Evolutionary conservation across 2,113 vertebrate genomes (phyloP).

Genomic region (Porphyrio hochstetteri): DNA sequence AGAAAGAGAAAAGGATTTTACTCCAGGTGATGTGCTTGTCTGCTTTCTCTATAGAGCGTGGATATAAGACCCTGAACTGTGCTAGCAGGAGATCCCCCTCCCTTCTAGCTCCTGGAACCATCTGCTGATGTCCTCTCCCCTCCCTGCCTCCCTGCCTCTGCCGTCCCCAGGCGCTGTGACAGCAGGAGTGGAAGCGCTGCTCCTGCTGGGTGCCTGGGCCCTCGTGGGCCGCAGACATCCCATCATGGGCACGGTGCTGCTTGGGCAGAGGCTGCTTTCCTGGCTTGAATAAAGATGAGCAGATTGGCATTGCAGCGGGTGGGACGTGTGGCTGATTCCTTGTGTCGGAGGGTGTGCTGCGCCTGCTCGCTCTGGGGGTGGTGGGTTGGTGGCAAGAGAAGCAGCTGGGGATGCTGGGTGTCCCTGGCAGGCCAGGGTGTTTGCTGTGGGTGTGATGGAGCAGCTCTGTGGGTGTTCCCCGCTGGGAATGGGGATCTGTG

Average conservation of each 20-base stretch:
- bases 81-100: too few relatives aligned
- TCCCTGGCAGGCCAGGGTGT: neutral
- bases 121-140: neutral
- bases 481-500: fast-evolving
- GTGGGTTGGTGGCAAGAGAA: neutral
- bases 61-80: too few relatives aligned
- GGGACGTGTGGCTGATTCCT: neutral
- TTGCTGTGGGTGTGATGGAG: neutral
- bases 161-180: neutral
- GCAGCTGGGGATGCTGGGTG: neutral
- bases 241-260: fast-evolving
- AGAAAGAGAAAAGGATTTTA: too few relatives aligned
- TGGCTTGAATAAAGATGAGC: neutral
- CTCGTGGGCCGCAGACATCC: neutral
- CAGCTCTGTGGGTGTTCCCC: fast-evolving
- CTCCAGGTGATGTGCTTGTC: too few relatives aligned
- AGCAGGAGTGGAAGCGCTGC: neutral
- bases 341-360: fast-evolving
- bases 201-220: neutral
- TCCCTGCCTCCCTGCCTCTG: neutral
- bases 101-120: neutral
- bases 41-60: too few relatives aligned
- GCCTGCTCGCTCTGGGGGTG: neutral
- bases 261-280: neutral
- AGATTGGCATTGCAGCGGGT: neutral